Conservation (phyloP, 2,113 vertebrate species). For the Cricetomys ansorgei region DNA sequence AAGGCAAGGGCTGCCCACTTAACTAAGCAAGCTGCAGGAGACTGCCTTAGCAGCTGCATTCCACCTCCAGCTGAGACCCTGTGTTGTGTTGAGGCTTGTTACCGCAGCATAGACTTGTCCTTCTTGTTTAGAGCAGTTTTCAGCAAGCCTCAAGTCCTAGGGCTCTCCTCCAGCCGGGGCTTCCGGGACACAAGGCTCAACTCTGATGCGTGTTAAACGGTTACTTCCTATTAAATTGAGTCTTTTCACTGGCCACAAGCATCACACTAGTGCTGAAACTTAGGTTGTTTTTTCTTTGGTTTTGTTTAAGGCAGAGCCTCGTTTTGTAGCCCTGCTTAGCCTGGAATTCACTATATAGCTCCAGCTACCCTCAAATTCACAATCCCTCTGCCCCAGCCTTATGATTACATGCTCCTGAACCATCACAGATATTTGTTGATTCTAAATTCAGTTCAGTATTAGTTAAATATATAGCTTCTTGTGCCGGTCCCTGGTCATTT, state of each 20-base stretch:
- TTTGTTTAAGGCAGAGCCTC: neutral
- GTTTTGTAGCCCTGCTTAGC: neutral
- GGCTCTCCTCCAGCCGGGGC: neutral
- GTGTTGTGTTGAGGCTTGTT: slow-evolving; percentile 60
- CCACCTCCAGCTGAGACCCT: neutral
- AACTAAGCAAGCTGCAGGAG: neutral
- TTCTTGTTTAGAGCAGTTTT: slow-evolving; percentile 69
- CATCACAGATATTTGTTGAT: neutral
- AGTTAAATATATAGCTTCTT: neutral
- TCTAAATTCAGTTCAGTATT: slow-evolving; percentile 41
- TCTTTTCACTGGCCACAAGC: neutral
- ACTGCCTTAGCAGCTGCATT: slow-evolving; percentile 36
- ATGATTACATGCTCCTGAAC: neutral
- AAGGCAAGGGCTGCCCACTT: neutral
- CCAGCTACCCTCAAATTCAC: neutral
- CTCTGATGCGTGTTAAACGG: neutral
- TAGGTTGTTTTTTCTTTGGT: neutral
- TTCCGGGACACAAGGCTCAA: neutral
- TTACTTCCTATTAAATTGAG: neutral
- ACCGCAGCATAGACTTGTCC: slow-evolving; percentile 58
- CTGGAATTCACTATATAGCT: neutral
- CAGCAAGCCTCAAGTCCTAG: slow-evolving; percentile 27
- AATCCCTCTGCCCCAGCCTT: neutral
- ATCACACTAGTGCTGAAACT: neutral
- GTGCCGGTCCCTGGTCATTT: neutral